phyloP scores from a whole-genome alignment of 2,797 vertebrate species.

The Anguilla marmorata region DNA sequence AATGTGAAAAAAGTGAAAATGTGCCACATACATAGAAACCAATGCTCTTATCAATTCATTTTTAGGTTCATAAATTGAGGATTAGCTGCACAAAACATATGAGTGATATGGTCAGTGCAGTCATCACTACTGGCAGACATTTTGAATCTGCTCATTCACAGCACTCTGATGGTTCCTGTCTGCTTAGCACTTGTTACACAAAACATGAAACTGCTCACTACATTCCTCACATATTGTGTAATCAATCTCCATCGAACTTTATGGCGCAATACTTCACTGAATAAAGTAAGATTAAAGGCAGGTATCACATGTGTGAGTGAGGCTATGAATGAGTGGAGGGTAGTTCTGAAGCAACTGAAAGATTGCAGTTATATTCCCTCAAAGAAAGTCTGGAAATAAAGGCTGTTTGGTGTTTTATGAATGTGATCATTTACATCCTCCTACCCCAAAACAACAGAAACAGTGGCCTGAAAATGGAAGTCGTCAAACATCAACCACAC shows the following conservation, averaged over 20 bases:
- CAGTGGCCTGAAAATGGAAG: background rate
- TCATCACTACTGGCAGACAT: conserved; percentile 14
- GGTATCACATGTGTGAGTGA: conserved; percentile 25
- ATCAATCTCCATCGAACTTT: conserved; percentile 23
- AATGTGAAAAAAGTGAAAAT: background rate
- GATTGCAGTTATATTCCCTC: background rate
- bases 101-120: background rate
- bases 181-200: conserved; percentile 23
- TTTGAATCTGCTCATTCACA: conserved; percentile 11
- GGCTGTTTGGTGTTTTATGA: background rate
- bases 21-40: background rate
- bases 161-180: conserved; percentile 18
- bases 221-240: conserved; percentile 13
- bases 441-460: background rate
- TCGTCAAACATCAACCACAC: background rate
- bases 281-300: conserved; percentile 34
- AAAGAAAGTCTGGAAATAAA: background rate
- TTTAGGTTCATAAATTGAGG: background rate
- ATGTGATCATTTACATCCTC: background rate
- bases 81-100: conserved; percentile 7
- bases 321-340: conserved; percentile 8
- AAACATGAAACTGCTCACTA: conserved; percentile 26
- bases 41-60: background rate
- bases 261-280: background rate
- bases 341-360: background rate